Evolutionary conservation across 2,113 vertebrate species (phyloP).

Genomic region (Malurus cyaneus): DNA sequence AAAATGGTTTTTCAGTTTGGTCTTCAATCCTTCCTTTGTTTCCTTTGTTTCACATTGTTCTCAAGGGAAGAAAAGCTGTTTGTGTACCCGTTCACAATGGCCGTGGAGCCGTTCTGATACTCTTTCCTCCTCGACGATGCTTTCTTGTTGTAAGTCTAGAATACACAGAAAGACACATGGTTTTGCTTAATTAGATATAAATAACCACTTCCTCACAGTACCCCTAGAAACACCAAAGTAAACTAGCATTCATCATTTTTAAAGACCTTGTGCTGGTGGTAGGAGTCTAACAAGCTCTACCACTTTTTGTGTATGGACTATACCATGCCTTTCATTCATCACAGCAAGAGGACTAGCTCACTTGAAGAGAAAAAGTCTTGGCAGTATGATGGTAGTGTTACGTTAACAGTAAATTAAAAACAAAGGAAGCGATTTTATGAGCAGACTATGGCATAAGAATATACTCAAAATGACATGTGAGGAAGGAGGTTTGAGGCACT

Average conservation of each 20-base stretch:
- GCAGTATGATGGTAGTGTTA: background rate
- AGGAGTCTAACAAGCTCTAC: background rate
- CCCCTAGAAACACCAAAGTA: background rate
- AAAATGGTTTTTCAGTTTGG: constrained; percentile 62
- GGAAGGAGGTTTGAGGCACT: background rate
- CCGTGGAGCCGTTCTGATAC: constrained; percentile 79
- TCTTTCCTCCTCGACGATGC: constrained; percentile 80
- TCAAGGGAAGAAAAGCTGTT: constrained; percentile 79
- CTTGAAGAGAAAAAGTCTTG: background rate
- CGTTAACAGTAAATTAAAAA: background rate
- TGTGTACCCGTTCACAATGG: constrained; percentile 81
- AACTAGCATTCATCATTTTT: background rate
- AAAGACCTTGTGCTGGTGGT: background rate
- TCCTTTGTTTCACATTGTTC: constrained; percentile 77
- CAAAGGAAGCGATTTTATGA: background rate
- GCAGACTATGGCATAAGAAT: background rate
- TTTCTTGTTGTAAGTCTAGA: constrained; percentile 93
- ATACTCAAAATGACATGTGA: background rate
- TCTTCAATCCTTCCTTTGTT: constrained; percentile 87
- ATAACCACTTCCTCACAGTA: background rate
- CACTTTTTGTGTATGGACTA: background rate
- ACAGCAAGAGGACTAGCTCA: background rate
- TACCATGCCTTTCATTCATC: background rate
- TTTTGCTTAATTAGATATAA: constrained; percentile 29
- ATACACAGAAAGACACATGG: constrained; percentile 1